Percentiles rank a stretch among this genome's conserved stretches.
These are phyloP conservation scores for Carcharodon carcharias DNA, from an alignment of 2,797 vertebrate genomes.

Conservation along the genomic window DNA sequence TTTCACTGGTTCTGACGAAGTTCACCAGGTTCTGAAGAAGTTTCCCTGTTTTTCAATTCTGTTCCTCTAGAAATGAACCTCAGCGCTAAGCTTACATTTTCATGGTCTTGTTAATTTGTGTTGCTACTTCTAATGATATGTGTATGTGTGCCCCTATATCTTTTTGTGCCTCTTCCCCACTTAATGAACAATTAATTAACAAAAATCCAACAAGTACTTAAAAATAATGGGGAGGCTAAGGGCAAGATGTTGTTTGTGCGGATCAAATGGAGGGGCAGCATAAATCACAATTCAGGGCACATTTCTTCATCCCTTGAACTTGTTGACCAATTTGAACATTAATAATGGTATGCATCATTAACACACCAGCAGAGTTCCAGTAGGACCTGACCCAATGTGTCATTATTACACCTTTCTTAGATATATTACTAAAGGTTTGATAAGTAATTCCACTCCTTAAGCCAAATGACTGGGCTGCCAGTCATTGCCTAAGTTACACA, in stretches of 20 bases:
- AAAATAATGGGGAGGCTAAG: background rate
- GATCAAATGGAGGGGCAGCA: background rate
- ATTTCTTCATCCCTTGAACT: background rate
- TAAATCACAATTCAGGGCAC: background rate
- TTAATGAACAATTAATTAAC: background rate
- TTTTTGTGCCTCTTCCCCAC: background rate
- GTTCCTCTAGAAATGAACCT: background rate
- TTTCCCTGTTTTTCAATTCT: background rate
- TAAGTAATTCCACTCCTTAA: background rate
- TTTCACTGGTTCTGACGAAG: background rate
- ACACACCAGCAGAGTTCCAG: background rate
- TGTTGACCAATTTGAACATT: background rate
- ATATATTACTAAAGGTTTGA: background rate
- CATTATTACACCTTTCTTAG: background rate
- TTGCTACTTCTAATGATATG: background rate
- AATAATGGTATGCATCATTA: background rate
- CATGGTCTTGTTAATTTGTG: background rate
- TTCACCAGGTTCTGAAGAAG: background rate
- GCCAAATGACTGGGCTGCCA: background rate
- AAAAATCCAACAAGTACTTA: background rate
- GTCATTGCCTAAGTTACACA: background rate
- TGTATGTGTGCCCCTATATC: background rate
- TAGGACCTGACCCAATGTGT: background rate
- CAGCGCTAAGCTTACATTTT: background rate
- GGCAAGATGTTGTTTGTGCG: background rate